phyloP scores from a whole-genome alignment of 2,113 vertebrate genomes.

The Cynocephalus volans region DNA sequence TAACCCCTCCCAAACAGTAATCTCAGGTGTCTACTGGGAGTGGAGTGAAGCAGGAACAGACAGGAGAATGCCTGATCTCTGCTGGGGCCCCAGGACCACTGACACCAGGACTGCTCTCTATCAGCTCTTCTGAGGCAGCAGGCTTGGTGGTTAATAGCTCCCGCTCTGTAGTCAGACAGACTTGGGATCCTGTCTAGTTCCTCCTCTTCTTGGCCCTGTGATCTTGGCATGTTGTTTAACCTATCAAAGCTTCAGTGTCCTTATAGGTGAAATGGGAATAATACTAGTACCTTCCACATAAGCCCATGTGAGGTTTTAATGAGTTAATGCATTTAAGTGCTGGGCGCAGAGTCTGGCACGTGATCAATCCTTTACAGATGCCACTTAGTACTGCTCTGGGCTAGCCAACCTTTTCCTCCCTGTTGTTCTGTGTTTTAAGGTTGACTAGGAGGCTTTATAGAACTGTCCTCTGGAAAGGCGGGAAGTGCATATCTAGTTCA shows the following conservation, averaged over 20 bases:
- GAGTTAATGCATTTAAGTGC: not conserved
- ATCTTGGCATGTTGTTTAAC: not conserved
- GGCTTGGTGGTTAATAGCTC: not conserved
- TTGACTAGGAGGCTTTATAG: not conserved
- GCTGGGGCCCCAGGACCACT: not conserved
- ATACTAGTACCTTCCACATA: not conserved
- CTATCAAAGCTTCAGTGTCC: not conserved
- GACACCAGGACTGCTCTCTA: not conserved
- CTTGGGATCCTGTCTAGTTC: not conserved
- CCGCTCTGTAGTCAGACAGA: not conserved
- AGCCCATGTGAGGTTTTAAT: not conserved
- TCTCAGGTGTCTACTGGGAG: not conserved
- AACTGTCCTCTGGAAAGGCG: not conserved
- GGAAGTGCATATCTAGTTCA: not conserved
- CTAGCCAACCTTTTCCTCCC: not conserved
- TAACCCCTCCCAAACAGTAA: not conserved
- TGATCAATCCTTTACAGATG: constrained; percentile 29
- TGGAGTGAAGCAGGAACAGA: not conserved
- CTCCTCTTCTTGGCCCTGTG: not conserved
- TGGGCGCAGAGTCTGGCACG: not conserved
- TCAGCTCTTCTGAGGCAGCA: not conserved
- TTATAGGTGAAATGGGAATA: not conserved
- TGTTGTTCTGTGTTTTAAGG: constrained; percentile 42
- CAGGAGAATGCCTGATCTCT: not conserved
- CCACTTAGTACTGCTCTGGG: not conserved